Evolutionary conservation across 2,113 vertebrate species (phyloP).

Genomic region (Eonycteris spelaea): DNA sequence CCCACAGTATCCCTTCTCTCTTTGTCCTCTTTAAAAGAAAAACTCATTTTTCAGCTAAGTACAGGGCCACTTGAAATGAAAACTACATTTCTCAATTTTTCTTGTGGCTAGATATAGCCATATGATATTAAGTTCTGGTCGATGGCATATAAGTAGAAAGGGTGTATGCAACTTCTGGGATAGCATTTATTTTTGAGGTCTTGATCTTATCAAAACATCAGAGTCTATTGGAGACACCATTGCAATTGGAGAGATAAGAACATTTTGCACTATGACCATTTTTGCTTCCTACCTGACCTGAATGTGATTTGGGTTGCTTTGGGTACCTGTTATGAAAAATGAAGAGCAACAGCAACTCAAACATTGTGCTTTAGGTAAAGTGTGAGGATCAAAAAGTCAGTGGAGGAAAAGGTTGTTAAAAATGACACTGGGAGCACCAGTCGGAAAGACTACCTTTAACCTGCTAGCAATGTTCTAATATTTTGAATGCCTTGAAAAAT

Average conservation of each 20-base stretch:
- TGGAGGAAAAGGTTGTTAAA: background rate
- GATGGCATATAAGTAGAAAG: background rate
- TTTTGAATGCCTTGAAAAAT: background rate
- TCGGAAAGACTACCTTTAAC: background rate
- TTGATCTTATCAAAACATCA: background rate
- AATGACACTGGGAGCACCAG: background rate
- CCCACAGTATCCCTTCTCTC: background rate
- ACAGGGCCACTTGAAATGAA: background rate
- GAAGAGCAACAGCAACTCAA: background rate
- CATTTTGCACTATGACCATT: background rate
- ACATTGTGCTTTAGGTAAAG: background rate
- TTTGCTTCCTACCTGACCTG: background rate
- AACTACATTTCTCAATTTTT: constrained; percentile 11
- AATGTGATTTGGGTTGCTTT: background rate
- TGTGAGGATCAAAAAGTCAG: background rate
- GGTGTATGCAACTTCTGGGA: background rate
- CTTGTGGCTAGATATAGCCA: background rate
- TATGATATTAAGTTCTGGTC: background rate
- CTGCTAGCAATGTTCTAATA: background rate
- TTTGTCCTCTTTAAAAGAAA: background rate
- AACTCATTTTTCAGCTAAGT: background rate
- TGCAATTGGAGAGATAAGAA: background rate
- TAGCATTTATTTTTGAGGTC: background rate
- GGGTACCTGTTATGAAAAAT: background rate
- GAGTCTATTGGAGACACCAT: background rate